Evolutionary conservation across 2,113 vertebrate species (phyloP).

Genomic region (Neofelis nebulosa): DNA sequence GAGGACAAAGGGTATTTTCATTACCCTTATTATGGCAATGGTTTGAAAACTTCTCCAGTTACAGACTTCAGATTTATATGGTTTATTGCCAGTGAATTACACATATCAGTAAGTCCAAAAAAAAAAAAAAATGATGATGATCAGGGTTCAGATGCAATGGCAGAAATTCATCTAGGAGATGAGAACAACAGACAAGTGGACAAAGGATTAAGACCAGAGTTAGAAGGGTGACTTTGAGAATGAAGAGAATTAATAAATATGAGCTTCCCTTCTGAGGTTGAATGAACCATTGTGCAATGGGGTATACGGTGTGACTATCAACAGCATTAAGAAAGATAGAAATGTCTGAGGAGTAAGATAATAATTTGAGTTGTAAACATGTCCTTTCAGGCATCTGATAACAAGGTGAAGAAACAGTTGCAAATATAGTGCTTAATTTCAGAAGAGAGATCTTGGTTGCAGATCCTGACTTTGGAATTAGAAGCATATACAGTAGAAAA

Average conservation of each 20-base stretch:
- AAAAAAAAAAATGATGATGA: neutral
- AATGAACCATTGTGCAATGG: neutral
- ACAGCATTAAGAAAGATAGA: neutral
- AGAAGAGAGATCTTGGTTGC: neutral
- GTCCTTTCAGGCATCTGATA: neutral
- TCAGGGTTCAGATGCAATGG: neutral
- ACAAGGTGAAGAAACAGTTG: neutral
- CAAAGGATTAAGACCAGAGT: neutral
- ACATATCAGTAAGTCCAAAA: neutral
- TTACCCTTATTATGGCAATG: neutral
- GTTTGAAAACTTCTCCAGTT: neutral
- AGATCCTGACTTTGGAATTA: neutral
- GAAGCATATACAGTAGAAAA: neutral
- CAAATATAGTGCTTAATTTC: neutral
- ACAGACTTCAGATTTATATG: neutral
- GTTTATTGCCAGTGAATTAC: neutral
- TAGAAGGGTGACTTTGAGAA: neutral
- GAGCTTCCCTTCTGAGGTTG: neutral
- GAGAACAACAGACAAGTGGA: neutral
- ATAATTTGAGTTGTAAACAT: neutral
- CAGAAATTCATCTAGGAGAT: neutral
- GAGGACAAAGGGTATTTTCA: neutral
- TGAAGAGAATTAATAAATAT: neutral
- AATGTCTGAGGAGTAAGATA: neutral
- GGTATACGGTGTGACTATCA: neutral